Conservation (phyloP, 2,888 invertebrate species). For the Acronicta aceris region DNA sequence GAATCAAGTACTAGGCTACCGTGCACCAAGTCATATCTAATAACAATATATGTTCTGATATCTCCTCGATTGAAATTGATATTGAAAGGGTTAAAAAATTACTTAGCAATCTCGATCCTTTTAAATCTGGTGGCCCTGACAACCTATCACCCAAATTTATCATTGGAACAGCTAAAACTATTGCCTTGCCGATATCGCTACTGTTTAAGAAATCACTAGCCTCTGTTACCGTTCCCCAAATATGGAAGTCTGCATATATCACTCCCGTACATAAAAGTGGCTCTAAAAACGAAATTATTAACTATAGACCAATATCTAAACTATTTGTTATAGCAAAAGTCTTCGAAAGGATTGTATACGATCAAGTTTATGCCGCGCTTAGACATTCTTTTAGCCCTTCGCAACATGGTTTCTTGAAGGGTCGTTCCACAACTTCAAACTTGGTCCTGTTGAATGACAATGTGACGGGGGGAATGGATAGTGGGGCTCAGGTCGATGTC, state of each 20-base stretch:
- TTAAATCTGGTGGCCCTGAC: too few relatives aligned
- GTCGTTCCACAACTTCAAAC: conserved; percentile 12
- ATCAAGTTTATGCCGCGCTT: not conserved
- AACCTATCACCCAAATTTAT: too few relatives aligned
- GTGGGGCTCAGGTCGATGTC: conserved; percentile 8
- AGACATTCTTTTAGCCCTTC: not conserved
- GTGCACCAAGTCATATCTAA: too few relatives aligned
- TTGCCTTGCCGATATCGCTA: conserved; percentile 2
- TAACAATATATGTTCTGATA: too few relatives aligned
- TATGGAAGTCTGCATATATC: conserved; percentile 3
- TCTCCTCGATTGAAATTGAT: too few relatives aligned
- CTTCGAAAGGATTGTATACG: not conserved
- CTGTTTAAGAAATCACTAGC: conserved; percentile 9
- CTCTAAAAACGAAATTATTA: not conserved
- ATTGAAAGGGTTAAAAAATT: too few relatives aligned
- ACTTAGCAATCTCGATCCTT: too few relatives aligned
- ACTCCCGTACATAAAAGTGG: not conserved
- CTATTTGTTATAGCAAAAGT: not conserved
- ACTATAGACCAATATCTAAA: conserved; percentile 1
- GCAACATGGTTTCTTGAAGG: conserved; percentile 5
- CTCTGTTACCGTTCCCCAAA: not conserved
- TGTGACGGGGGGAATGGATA: not conserved
- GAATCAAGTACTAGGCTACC: too few relatives aligned
- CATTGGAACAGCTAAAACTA: not conserved
- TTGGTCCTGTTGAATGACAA: conserved; percentile 6